phyloP scores from a whole-genome alignment of 2,888 invertebrate species.

The Stenotaenia linearis region DNA sequence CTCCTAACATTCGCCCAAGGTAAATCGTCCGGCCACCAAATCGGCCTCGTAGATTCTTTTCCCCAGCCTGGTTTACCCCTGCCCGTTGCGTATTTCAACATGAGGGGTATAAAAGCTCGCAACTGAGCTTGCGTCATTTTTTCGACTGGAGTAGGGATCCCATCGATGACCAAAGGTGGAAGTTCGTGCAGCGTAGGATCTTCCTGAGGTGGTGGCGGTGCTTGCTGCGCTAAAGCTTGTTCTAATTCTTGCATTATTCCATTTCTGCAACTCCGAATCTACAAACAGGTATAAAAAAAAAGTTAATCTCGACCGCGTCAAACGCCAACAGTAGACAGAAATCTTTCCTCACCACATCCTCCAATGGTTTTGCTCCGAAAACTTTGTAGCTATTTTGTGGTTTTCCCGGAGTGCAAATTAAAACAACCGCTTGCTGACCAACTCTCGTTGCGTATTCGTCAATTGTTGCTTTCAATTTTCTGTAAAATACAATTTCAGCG shows the following conservation, averaged over 20 bases:
- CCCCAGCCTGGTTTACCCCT: slow-evolving; percentile 98
- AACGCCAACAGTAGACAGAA: neutral
- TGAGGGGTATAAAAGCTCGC: slow-evolving; percentile 91
- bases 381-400: slow-evolving; percentile 94
- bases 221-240: slow-evolving; percentile 85
- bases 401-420: slow-evolving; percentile 94
- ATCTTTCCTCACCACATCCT: slow-evolving; percentile 83
- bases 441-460: slow-evolving; percentile 96
- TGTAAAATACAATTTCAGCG: slow-evolving; percentile 37
- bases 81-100: slow-evolving; percentile 95
- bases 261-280: slow-evolving; percentile 74
- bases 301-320: neutral
- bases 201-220: slow-evolving; percentile 76
- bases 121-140: slow-evolving; percentile 99
- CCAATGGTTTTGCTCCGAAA: slow-evolving; percentile 89
- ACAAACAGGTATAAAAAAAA: neutral
- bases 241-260: slow-evolving; percentile 95
- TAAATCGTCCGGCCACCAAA: slow-evolving; percentile 97
- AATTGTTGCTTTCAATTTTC: slow-evolving; percentile 61
- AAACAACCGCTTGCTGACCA: slow-evolving; percentile 92
- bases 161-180: slow-evolving; percentile 92
- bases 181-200: slow-evolving; percentile 91
- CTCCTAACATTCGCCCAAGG: slow-evolving; percentile 98
- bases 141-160: slow-evolving; percentile 95
- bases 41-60: slow-evolving; percentile 86